Evolutionary conservation across 2,888 invertebrate species (phyloP), one percentile per base, ranked within the genome.

Genomic region (Amphimallon solstitiale): DNA sequence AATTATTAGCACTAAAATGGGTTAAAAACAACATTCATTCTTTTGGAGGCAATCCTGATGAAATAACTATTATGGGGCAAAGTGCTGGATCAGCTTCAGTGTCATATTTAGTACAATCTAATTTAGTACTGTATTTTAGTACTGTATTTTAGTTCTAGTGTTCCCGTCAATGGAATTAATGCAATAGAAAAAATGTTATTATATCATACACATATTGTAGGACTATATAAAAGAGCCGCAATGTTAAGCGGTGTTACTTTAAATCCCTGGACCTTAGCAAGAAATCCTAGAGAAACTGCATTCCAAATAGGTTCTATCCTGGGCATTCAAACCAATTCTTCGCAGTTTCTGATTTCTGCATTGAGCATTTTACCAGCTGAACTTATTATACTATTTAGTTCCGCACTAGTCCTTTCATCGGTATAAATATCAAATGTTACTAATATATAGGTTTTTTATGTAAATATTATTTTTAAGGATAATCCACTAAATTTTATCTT

Each of bases 231-330:
- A 68, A 81, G 86, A 21, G 91, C 89, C 9, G 87, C 90, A 60
- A 90, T 91, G 0, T 86, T 87, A 77, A 92, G 93, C 74, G 93
- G 93, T 0, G 85, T 87, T 1, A 87, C 90, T 0, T 83, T 92
- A 12, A 83, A 87, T 63, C 85, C 89, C 0, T 84, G 84, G 84
- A 80, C 88, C 0, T 82, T 88, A 60, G 82, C 85, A 1, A 84
- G 86, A 72, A 86, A 86, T 23, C 84, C 88, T 0, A 81, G 84
- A 1, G 85, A 87, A 71, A 90, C 90, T 71, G 86, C 92, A 0
- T 83, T 84, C 67, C 83, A 86, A 63, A 75, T 92, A 40, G 89
- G 89, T 0, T 78, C 81, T 9, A 77, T 85, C 10, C 81, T 92
- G 10, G 89, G 90, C 12, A 67, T 75, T 15, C 34, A 68, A 10